These are phyloP conservation scores for Microctenopoma lineatum DNA, from an alignment of 2,797 vertebrate genomes.

Conservation along the genomic window DNA sequence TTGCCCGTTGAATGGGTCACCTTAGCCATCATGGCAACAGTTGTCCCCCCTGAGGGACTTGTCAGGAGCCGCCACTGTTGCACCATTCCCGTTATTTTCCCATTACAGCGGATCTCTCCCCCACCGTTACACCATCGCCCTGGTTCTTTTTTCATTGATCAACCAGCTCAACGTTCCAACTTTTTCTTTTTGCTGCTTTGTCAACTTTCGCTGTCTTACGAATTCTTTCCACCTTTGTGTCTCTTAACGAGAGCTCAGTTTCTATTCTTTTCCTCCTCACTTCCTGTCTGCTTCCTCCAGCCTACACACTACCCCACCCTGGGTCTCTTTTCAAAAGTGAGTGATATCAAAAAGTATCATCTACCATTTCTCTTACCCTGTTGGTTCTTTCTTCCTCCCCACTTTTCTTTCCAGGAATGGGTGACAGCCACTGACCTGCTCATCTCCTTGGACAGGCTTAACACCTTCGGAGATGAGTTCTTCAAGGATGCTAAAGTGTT, in stretches of 20 bases:
- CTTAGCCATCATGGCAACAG: too few relatives aligned
- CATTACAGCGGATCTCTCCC: slow-evolving; percentile 49
- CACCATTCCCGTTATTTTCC: slow-evolving; percentile 58
- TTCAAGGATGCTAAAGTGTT: slow-evolving; percentile 94
- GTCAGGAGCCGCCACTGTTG: slow-evolving; percentile 4
- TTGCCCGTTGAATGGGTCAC: too few relatives aligned
- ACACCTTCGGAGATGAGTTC: slow-evolving; percentile 95
- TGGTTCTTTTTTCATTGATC: slow-evolving; percentile 28
- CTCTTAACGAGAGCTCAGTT: slow-evolving; percentile 24
- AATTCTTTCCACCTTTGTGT: background rate
- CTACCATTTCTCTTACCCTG: slow-evolving; percentile 19
- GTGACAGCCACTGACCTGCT: slow-evolving; percentile 94
- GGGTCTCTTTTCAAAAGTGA: slow-evolving; percentile 73
- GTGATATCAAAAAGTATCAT: slow-evolving; percentile 58
- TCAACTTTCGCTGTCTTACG: slow-evolving; percentile 14
- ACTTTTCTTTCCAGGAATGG: slow-evolving; percentile 87
- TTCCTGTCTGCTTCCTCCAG: slow-evolving; percentile 27
- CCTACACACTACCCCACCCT: background rate
- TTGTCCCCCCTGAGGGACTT: too few relatives aligned
- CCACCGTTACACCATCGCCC: slow-evolving; percentile 24
- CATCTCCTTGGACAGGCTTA: slow-evolving; percentile 92
- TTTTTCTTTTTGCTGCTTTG: slow-evolving; percentile 22
- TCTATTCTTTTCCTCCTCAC: slow-evolving; percentile 4
- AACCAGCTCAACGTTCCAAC: slow-evolving; percentile 7
- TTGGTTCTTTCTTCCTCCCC: slow-evolving; percentile 16